Percentiles rank a stretch among this genome's conserved stretches.
Conservation (phyloP, 2,797 vertebrate genomes). For the Poecile montanus region DNA sequence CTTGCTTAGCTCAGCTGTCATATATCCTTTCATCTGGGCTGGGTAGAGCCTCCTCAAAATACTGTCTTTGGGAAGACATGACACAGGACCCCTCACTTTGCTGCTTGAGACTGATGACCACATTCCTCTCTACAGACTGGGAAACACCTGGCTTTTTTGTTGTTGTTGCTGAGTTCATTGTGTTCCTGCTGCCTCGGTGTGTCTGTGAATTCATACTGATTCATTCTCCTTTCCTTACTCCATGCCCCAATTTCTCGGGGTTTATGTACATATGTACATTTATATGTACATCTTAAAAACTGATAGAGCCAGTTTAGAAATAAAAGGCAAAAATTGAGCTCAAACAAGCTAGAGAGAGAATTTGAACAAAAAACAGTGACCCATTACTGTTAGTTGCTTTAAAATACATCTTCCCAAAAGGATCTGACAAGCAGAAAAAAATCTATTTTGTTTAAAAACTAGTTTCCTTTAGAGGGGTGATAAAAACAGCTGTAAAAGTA, state of each 20-base stretch:
- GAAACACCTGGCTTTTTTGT: neutral
- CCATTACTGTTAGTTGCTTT: neutral
- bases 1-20: neutral
- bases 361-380: neutral
- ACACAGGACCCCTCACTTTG: neutral
- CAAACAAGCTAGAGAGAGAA: neutral
- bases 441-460: neutral
- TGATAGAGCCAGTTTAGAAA: neutral
- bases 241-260: neutral
- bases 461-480: neutral
- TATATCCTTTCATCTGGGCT: neutral
- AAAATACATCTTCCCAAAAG: neutral
- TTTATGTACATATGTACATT: neutral
- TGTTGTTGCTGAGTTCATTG: neutral
- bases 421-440: neutral
- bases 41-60: neutral
- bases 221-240: neutral
- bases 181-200: neutral
- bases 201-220: neutral
- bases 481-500: constrained; percentile 8
- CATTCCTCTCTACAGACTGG: neutral
- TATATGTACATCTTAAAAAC: neutral
- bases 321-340: neutral
- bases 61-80: neutral
- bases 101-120: neutral